Evolutionary conservation across 1,140 invertebrate species (phyloP).

Genomic region (Zophobas morio): DNA sequence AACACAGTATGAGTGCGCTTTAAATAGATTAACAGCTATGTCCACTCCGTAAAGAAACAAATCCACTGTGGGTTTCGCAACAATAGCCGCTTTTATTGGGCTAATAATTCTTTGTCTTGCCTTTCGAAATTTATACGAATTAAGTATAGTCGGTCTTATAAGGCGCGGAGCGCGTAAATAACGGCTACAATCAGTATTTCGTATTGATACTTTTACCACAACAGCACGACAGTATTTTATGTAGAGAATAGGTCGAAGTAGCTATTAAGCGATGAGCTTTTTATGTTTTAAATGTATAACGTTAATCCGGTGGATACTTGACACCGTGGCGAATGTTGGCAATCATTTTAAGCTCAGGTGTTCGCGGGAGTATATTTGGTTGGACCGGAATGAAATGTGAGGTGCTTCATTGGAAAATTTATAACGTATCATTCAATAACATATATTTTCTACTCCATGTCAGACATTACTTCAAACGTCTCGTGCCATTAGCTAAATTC

Average conservation of each 20-base stretch:
- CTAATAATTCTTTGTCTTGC: conserved; percentile 47
- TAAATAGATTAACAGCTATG: conserved; percentile 47
- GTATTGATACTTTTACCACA: neutral
- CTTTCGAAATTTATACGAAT: conserved; percentile 47
- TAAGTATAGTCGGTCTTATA: conserved; percentile 43
- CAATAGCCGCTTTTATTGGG: conserved; percentile 46
- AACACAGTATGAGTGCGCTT: conserved; percentile 35
- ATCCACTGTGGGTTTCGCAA: conserved; percentile 38
- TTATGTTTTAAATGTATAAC: conserved; percentile 8
- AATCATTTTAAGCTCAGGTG: conserved; percentile 44
- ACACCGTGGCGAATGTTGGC: conserved; percentile 10
- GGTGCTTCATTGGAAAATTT: conserved; percentile 33
- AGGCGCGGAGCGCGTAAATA: conserved; percentile 37
- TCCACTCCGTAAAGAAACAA: conserved; percentile 46
- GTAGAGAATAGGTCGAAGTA: neutral
- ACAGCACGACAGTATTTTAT: neutral
- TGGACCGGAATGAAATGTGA: conserved; percentile 24
- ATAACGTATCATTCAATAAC: conserved; percentile 36
- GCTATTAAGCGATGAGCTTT: conserved; percentile 4
- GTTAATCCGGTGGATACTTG: neutral
- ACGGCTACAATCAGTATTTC: neutral
- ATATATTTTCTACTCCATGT: conserved; percentile 29
- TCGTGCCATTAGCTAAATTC: conserved; percentile 4
- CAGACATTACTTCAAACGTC: conserved; percentile 1
- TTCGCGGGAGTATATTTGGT: conserved; percentile 22